Conservation (phyloP, 2,113 vertebrate species). For the Sus scrofa region T2T-Sscrofa CM000819.6:132301001-132301500, state of each 20-base stretch:
- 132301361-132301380: neutral
- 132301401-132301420: neutral
- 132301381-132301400: neutral
- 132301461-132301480: neutral
- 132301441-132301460: neutral
- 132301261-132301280: neutral
- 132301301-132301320: neutral
- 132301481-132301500: neutral
- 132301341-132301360: neutral
- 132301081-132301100: neutral
- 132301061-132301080: neutral
- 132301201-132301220: neutral
- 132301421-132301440: slow-evolving; percentile 10
- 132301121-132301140: neutral
- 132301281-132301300: neutral
- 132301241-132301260: neutral
- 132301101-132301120: neutral
- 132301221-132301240: neutral
- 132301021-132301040: neutral
- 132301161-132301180: neutral
- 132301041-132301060: neutral
- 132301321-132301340: neutral
- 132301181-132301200: neutral
- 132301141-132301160: neutral
- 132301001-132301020: neutral